Evolutionary conservation across 2,113 vertebrate genomes (phyloP).

Genomic region (Danio rerio): DNA sequence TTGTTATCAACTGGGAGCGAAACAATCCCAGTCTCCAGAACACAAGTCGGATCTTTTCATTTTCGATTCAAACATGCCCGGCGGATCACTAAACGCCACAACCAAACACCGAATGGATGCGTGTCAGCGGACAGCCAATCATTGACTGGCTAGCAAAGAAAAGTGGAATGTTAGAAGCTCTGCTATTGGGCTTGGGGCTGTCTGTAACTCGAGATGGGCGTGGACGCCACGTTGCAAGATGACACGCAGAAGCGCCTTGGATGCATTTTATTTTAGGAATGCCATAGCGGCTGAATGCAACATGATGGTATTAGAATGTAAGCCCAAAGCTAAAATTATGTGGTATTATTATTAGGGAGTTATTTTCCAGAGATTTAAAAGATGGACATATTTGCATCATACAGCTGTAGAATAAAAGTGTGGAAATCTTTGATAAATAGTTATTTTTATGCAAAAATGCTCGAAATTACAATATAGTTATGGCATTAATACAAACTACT

Average conservation of each 20-base stretch:
- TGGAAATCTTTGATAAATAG: too few relatives aligned
- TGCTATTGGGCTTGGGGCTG: conserved; percentile 68
- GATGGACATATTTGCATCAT: not conserved
- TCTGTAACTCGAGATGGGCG: conserved; percentile 57
- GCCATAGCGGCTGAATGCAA: not conserved
- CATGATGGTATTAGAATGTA: not conserved
- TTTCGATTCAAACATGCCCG: conserved; percentile 62
- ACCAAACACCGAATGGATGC: conserved; percentile 62
- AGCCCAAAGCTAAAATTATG: not conserved
- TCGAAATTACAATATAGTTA: too few relatives aligned
- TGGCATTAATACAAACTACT: too few relatives aligned
- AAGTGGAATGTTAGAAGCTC: not conserved
- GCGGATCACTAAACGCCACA: conserved; percentile 55
- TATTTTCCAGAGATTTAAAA: too few relatives aligned
- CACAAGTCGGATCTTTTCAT: conserved; percentile 15
- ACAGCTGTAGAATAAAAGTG: not conserved
- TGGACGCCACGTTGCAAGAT: conserved; percentile 82
- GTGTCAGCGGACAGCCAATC: conserved; percentile 70
- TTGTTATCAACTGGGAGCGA: not conserved
- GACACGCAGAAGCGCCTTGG: conserved; percentile 43
- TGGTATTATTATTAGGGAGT: not conserved
- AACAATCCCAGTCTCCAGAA: conserved; percentile 1
- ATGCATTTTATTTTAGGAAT: not conserved
- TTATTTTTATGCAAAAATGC: too few relatives aligned
- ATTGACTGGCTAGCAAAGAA: conserved; percentile 37